These are phyloP conservation scores for Formica selysi DNA, from an alignment of 1,140 invertebrate species.

Conservation along the genomic window DNA sequence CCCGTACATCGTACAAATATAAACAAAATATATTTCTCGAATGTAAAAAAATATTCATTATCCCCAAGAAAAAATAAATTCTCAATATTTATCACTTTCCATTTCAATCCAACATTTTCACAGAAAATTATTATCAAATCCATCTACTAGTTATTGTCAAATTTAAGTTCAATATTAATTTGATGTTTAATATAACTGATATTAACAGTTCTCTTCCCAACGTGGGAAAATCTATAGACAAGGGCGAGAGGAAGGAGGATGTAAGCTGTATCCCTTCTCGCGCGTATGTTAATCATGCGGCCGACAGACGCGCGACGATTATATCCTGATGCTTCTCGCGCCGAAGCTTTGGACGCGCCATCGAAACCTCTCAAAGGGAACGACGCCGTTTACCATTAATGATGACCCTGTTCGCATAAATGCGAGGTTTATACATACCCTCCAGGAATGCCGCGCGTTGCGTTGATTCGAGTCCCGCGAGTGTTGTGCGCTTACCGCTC, in stretches of 20 bases:
- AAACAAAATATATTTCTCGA: conserved; percentile 3
- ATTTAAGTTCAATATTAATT: neutral
- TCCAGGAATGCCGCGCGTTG: conserved; percentile 23
- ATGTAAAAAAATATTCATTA: neutral
- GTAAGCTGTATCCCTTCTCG: neutral
- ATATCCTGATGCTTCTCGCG: conserved; percentile 57
- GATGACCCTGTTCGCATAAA: conserved; percentile 78
- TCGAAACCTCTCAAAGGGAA: conserved; percentile 76
- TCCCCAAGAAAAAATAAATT: neutral
- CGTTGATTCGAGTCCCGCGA: neutral
- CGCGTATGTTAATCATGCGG: conserved; percentile 60
- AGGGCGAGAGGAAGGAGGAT: neutral
- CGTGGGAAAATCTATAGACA: neutral
- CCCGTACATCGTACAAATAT: neutral
- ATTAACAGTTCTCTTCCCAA: neutral
- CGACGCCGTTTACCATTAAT: conserved; percentile 81
- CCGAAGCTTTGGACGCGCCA: conserved; percentile 57
- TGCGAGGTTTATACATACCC: conserved; percentile 18
- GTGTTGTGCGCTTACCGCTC: neutral
- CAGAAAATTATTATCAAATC: neutral
- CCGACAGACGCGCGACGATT: conserved; percentile 47
- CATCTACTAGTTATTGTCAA: neutral
- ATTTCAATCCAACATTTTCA: neutral
- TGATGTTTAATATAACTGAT: neutral
- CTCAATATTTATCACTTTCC: neutral